Conservation (phyloP, 1,140 invertebrate species). For the Formica exsecta region DNA sequence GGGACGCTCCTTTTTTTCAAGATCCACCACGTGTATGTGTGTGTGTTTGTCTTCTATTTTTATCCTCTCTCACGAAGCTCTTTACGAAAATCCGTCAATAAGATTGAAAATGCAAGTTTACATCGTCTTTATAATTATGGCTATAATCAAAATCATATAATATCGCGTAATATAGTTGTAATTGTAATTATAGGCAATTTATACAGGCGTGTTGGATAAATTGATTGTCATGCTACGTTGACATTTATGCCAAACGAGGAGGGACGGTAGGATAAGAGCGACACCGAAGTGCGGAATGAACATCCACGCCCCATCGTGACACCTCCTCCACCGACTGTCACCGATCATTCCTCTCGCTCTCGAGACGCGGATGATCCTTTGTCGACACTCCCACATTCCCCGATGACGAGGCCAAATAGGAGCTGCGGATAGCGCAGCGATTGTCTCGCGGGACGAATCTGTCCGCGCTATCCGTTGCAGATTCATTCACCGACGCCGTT, state of each 20-base stretch:
- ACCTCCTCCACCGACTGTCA: conserved; percentile 76
- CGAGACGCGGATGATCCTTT: conserved; percentile 74
- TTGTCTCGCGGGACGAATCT: conserved; percentile 49
- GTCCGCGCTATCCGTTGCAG: conserved; percentile 48
- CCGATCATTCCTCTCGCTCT: conserved; percentile 72
- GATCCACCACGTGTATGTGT: not conserved
- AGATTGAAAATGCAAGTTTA: not conserved
- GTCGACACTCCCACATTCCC: conserved; percentile 85
- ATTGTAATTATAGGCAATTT: conserved; percentile 40
- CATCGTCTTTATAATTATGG: not conserved
- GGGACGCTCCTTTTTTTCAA: conserved; percentile 37
- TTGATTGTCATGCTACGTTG: conserved; percentile 56
- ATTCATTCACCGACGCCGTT: conserved; percentile 55
- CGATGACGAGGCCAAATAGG: conserved; percentile 84
- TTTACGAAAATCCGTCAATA: too few species aligned
- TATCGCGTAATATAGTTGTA: conserved; percentile 35
- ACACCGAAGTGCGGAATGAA: conserved; percentile 69
- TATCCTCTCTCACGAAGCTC: too few species aligned
- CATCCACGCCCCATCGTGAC: conserved; percentile 81
- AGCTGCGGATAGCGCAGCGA: conserved; percentile 78
- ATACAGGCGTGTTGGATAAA: conserved; percentile 2
- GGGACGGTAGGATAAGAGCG: conserved; percentile 44
- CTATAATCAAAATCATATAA: too few species aligned
- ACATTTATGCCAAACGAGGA: conserved; percentile 46
- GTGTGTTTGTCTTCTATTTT: not conserved